Percentiles rank a stretch among this genome's conserved stretches.
phyloP scores from a whole-genome alignment of 35 echinoderm and acorn worm genomes.

The Hemicentrotus pulcherrimus region DNA sequence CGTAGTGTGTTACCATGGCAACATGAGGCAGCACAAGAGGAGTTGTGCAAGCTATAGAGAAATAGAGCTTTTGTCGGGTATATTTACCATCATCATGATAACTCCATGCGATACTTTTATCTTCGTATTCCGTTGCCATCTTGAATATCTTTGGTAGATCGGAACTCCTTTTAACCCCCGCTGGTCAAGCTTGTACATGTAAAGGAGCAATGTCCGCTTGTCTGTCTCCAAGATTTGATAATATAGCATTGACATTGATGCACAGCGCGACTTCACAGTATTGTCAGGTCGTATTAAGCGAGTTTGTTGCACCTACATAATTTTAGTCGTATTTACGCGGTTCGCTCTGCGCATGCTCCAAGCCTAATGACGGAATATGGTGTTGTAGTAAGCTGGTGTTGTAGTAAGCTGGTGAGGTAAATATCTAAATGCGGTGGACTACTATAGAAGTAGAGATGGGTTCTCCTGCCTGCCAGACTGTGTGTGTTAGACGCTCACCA shows the following conservation, averaged over 20 bases:
- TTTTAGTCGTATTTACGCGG: neutral
- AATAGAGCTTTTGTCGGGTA: neutral
- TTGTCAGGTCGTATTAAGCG: neutral
- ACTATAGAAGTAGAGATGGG: neutral
- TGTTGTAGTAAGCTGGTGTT: neutral
- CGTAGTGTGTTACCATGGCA: neutral
- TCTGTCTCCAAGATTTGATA: neutral
- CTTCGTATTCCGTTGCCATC: neutral
- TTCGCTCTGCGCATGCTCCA: neutral
- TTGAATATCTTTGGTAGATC: constrained; percentile 8
- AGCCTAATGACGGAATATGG: neutral
- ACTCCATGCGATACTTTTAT: neutral
- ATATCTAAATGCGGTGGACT: neutral
- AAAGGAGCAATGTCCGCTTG: neutral
- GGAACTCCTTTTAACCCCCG: neutral
- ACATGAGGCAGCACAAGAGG: neutral
- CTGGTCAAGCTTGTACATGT: neutral
- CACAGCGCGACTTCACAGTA: neutral
- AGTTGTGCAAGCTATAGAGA: neutral
- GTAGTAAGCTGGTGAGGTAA: neutral
- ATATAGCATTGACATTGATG: neutral
- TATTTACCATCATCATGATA: constrained; percentile 37
- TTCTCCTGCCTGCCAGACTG: neutral
- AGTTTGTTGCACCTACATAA: neutral
- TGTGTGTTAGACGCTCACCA: neutral